Percentiles rank a stretch among this genome's conserved stretches.
Evolutionary conservation across 2,113 vertebrate species (phyloP).

Genomic region (Ochotona curzoniae): DNA sequence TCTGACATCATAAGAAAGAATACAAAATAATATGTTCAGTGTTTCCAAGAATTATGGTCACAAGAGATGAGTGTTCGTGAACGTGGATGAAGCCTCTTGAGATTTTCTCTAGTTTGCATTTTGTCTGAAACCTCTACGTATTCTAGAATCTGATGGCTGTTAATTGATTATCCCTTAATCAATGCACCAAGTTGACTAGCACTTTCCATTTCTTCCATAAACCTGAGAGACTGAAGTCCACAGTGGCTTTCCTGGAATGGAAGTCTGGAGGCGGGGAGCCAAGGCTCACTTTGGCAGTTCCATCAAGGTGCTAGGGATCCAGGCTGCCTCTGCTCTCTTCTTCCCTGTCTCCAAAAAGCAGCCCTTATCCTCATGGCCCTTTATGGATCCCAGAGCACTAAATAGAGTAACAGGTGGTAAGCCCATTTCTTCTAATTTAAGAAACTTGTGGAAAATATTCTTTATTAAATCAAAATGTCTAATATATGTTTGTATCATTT

Average conservation of each 20-base stretch:
- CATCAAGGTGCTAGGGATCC: not conserved
- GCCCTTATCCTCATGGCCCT: not conserved
- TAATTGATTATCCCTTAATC: not conserved
- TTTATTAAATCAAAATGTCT: not conserved
- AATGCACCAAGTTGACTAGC: not conserved
- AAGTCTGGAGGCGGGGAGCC: not conserved
- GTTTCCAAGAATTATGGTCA: not conserved
- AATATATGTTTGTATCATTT: too few relatives aligned
- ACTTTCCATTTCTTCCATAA: not conserved
- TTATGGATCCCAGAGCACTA: not conserved
- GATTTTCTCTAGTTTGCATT: not conserved
- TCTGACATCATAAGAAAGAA: not conserved
- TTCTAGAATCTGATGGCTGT: not conserved
- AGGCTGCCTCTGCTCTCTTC: not conserved
- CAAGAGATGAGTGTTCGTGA: not conserved
- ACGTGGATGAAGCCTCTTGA: not conserved
- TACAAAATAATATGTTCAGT: not conserved
- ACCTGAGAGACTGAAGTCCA: not conserved
- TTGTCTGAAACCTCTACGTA: not conserved
- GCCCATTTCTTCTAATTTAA: not conserved
- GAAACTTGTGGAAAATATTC: not conserved
- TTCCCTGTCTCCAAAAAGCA: not conserved
- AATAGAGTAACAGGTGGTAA: not conserved
- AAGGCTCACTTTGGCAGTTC: not conserved
- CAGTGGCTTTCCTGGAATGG: not conserved